Conservation (phyloP, 1,140 invertebrate genomes). For the Drosophila nigromelanica region DNA sequence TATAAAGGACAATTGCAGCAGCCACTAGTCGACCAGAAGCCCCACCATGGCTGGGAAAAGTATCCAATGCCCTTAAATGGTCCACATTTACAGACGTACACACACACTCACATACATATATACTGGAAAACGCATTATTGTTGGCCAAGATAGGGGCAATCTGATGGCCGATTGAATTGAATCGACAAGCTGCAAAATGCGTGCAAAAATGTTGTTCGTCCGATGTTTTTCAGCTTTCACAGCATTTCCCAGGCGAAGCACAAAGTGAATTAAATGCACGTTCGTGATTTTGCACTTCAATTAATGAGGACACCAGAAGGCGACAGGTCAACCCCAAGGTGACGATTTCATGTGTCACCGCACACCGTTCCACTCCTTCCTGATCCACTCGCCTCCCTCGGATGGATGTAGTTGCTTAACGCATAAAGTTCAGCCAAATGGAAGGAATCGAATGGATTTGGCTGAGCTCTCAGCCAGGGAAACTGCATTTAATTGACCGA, state of each 20-base stretch:
- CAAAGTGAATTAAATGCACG: slow-evolving; percentile 68
- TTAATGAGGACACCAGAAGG: slow-evolving; percentile 27
- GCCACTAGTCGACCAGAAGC: slow-evolving; percentile 3
- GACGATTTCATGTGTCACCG: slow-evolving; percentile 17
- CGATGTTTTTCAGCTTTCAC: slow-evolving; percentile 33
- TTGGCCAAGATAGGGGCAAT: slow-evolving; percentile 33
- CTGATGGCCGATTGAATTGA: slow-evolving; percentile 31
- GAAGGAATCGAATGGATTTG: slow-evolving; percentile 28
- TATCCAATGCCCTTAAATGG: slow-evolving; percentile 63
- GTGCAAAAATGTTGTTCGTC: slow-evolving; percentile 52
- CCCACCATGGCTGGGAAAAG: slow-evolving; percentile 34
- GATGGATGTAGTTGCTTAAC: slow-evolving; percentile 7
- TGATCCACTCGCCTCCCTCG: neutral
- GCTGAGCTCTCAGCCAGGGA: slow-evolving; percentile 4
- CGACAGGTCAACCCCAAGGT: slow-evolving; percentile 22
- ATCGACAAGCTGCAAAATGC: slow-evolving; percentile 49
- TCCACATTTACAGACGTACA: neutral
- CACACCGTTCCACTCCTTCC: neutral
- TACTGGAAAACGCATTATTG: slow-evolving; percentile 10
- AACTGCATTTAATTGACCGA: slow-evolving; percentile 41
- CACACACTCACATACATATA: neutral
- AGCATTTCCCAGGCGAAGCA: slow-evolving; percentile 51
- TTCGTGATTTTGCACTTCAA: slow-evolving; percentile 66
- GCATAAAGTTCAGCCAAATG: slow-evolving; percentile 26
- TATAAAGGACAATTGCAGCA: slow-evolving; percentile 65